Percentiles rank a stretch among this genome's conserved stretches.
phyloP scores from a whole-genome alignment of 2,888 invertebrate genomes.

The Caenorhabditis sinica region DNA sequence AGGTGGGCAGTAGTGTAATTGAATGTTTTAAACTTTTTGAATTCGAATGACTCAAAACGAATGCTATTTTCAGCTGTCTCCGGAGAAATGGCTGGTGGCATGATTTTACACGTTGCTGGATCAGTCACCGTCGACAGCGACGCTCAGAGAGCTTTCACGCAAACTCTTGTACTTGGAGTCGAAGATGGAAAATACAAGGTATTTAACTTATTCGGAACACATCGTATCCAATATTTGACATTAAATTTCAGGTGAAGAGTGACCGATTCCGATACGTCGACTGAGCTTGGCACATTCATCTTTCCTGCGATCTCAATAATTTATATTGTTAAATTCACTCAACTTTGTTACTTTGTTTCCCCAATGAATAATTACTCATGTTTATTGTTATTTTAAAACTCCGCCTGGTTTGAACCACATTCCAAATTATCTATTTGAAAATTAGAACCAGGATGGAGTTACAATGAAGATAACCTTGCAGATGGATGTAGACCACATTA shows the following conservation, averaged over 20 bases:
- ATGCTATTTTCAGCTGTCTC: slow-evolving; percentile 42
- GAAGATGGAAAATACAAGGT: slow-evolving; percentile 75
- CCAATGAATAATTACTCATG: neutral
- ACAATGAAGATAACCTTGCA: slow-evolving; percentile 2
- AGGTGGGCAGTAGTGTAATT: neutral
- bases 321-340: neutral
- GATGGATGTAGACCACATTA: slow-evolving; percentile 76
- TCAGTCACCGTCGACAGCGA: slow-evolving; percentile 58
- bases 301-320: slow-evolving; percentile 1
- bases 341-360: slow-evolving; percentile 14
- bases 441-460: neutral
- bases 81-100: slow-evolving; percentile 46
- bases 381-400: neutral
- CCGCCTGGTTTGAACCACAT: neutral
- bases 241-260: slow-evolving; percentile 70
- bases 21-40: too few species aligned
- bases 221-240: neutral
- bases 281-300: slow-evolving; percentile 42
- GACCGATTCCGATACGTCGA: slow-evolving; percentile 77
- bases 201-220: neutral
- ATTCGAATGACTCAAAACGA: neutral
- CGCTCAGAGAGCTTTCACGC: slow-evolving; percentile 63
- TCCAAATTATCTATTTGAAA: neutral
- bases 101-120: slow-evolving; percentile 60
- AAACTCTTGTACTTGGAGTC: slow-evolving; percentile 67